Base-by-base conservation (phyloP, 2,888 invertebrate genomes). In the Eurytoma californica region DNA sequence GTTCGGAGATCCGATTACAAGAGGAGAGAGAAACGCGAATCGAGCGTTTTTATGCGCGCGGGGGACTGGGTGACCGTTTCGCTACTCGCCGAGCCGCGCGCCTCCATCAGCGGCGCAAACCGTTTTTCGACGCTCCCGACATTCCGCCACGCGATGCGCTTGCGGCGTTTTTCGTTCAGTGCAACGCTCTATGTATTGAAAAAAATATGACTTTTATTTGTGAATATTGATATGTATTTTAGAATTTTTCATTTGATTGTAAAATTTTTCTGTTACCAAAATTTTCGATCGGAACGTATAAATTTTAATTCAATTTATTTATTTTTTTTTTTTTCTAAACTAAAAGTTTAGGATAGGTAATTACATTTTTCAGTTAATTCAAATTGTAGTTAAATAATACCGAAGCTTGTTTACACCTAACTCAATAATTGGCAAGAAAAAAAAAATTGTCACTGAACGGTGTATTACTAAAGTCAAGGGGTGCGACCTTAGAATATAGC, bases 1-100 rank as follows among this genome's bases (percentile, higher is more conserved):
- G 85, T 83, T 79, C 82, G 81, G 83, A 86, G 87, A 89, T 89
- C 89, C 88, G 89, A 89, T 90, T 89, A 89, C 89, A 82, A 83
- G 85, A 85, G 86, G 84, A 82, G 69, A 9, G 13, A 47, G 83
- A 84, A 84, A 83, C 83, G 84, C 70, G 75, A 84, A 85, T 85
- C 83, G 85, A 85, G 84, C 84, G 85, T 85, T 85, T 82, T 83
- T 77, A 57, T 24, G n/a, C 16, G 12, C 5, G 58, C 24, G 30
- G 73, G 49, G 67, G 47, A 57, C 9, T 13, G 60, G 24, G 60
- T 30, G 30, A 3, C 14, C 16, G 53, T 53, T 47, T 3, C 30
- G 24, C 24, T 24, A 24, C 24, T 24, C 24, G 47, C 73, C 65
- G 73, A 69, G 70, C 78, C 69, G 79, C 74, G 73, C 69, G 55